Percentiles rank a stretch among this genome's conserved stretches.
These are phyloP conservation scores for Camponotus vicinus DNA, from an alignment of 1,140 invertebrate genomes.

Conservation along the genomic window DNA sequence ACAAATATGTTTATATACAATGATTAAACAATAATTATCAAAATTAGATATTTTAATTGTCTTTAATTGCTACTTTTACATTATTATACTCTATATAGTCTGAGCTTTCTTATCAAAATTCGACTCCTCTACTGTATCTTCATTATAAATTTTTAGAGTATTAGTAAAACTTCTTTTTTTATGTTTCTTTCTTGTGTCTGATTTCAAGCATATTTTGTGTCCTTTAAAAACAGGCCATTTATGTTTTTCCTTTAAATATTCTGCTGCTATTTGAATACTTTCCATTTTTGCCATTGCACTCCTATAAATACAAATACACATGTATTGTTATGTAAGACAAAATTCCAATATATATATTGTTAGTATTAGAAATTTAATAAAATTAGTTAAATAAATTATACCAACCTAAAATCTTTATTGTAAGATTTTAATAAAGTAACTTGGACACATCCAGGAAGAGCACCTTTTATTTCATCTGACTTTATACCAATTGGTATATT, in stretches of 20 bases:
- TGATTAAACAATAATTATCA: not conserved
- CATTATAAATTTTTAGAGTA: conserved; percentile 63
- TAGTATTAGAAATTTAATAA: not conserved
- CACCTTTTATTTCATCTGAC: conserved; percentile 68
- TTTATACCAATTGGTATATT: conserved; percentile 73
- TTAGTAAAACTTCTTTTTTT: conserved; percentile 44
- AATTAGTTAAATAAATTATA: conserved; percentile 17
- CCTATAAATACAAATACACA: conserved; percentile 55
- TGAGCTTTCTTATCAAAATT: not conserved
- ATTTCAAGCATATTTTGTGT: conserved; percentile 63
- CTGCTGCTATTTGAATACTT: conserved; percentile 61
- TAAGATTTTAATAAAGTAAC: conserved; percentile 72
- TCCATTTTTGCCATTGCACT: conserved; percentile 72
- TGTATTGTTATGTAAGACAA: not conserved
- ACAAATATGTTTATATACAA: not conserved
- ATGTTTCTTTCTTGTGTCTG: conserved; percentile 66
- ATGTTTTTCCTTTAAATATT: conserved; percentile 68
- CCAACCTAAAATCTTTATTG: conserved; percentile 64
- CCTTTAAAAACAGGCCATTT: conserved; percentile 66
- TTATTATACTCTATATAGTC: not conserved
- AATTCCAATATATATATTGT: not conserved
- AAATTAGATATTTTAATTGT: conserved; percentile 18
- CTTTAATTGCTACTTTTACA: not conserved
- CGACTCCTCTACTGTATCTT: conserved; percentile 7
- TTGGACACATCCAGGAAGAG: conserved; percentile 72